Percentiles rank a stretch among this genome's conserved stretches.
phyloP scores from a whole-genome alignment of 2,888 invertebrate species.

The Apoderus coryli region DNA sequence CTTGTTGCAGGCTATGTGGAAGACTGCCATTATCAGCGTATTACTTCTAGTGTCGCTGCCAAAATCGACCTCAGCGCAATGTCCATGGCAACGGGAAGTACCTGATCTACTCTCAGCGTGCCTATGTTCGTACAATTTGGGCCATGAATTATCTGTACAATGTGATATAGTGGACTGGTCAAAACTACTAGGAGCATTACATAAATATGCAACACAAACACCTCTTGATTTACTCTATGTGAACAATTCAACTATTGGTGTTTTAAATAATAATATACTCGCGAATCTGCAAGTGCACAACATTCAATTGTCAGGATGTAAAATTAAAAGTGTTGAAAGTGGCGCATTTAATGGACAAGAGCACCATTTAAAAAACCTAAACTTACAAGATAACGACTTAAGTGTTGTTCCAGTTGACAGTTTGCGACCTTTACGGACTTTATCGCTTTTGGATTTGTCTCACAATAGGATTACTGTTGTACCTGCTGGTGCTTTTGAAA shows the following conservation, averaged over 20 bases:
- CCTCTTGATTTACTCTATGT: constrained; percentile 74
- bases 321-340: constrained; percentile 51
- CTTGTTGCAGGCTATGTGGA: too few relatives aligned
- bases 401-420: constrained; percentile 63
- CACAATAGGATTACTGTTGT: constrained; percentile 62
- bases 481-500: constrained; percentile 60
- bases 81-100: constrained; percentile 71
- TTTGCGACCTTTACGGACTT: constrained; percentile 48
- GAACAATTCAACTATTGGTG: constrained; percentile 69
- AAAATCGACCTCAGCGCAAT: constrained; percentile 52
- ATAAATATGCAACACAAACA: constrained; percentile 49
- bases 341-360: constrained; percentile 78
- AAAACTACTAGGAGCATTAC: constrained; percentile 56
- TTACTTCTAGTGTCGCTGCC: too few relatives aligned
- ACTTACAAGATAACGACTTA: constrained; percentile 71
- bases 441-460: constrained; percentile 72
- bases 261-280: constrained; percentile 53
- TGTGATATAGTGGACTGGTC: constrained; percentile 79
- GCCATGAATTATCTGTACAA: constrained; percentile 73
- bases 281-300: constrained; percentile 59
- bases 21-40: too few relatives aligned
- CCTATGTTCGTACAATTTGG: constrained; percentile 76
- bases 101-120: constrained; percentile 68
- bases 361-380: constrained; percentile 62
- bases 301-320: constrained; percentile 73